These are phyloP conservation scores for Eidolon helvum DNA, from an alignment of 2,113 vertebrate species.

Conservation along the genomic window DNA sequence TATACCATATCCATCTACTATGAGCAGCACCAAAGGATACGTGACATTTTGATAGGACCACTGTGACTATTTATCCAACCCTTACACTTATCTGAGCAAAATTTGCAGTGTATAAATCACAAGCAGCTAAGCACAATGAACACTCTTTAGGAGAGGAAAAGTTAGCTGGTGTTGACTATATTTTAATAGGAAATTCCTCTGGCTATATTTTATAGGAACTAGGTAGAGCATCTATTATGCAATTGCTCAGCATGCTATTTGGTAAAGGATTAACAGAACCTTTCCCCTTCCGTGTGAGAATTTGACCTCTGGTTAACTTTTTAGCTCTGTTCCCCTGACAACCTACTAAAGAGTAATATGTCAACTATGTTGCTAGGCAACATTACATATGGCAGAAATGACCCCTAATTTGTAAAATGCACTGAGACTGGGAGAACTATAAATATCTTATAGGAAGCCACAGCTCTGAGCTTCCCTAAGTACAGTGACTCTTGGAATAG, in stretches of 20 bases:
- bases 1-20: not conserved
- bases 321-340: constrained; percentile 38
- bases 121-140: not conserved
- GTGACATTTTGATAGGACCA: not conserved
- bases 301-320: constrained; percentile 29
- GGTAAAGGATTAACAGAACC: constrained; percentile 26
- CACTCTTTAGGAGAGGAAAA: constrained; percentile 2
- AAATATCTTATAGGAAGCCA: not conserved
- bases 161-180: not conserved
- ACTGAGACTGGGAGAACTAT: not conserved
- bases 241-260: not conserved
- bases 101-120: not conserved
- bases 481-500: not conserved
- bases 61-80: constrained; percentile 8
- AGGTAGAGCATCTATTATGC: not conserved
- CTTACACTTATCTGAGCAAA: not conserved
- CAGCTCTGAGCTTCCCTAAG: not conserved
- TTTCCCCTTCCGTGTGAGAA: not conserved
- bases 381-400: not conserved
- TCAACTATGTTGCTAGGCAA: constrained; percentile 44
- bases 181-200: constrained; percentile 2
- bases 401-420: not conserved
- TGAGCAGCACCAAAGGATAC: not conserved
- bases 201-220: constrained; percentile 15
- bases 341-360: not conserved